Evolutionary conservation across 2,797 vertebrate species (phyloP), one percentile per base, ranked within the genome.

Genomic region (Phoeniculus purpureus): DNA sequence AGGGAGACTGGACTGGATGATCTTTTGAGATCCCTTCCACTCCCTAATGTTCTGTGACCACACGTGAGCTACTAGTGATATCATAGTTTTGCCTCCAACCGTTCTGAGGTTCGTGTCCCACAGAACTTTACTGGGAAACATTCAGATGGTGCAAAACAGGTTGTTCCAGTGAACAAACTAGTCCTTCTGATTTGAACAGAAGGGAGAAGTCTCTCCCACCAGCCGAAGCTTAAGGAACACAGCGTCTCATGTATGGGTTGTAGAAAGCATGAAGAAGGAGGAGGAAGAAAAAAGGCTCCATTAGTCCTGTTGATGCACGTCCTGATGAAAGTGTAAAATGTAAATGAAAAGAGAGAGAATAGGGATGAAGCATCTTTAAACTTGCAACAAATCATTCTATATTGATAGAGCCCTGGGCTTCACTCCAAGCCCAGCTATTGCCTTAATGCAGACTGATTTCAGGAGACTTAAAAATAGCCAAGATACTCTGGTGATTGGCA

Each of bases 331-430:
- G 95, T 94, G 96, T 88, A 66, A 91, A 86, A 95, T 92, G 68
- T 93, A 96, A 97, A 97, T 95, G 92, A 96, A 95, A 96, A 96
- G 89, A 92, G 89, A 94, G 91, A 96, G 91, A 95, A 95, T 84
- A 89, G 90, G 95, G 86, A 95, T 93, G 94, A 95, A 96, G 90
- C 80, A 94, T 96, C 93, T 96, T 97, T 93, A 96, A 96, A 95
- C 90, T 96, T 96, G 85, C 90, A 97, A 96, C 74, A 94, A 95
- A 95, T 96, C 94, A 96, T 94, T 96, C 96, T 91, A 94, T 97
- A 97, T 96, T 96, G 97, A 97, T 97, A 97, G 93, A 96, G 86
- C 92, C 94, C 96, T 92, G 97, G 97, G 97, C 96, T 96, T 55
- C 74, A 81, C 88, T 97, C 97, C 97, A 97, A 97, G 90, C 92